Percentiles rank a stretch among this genome's conserved stretches.
Evolutionary conservation across 2,888 invertebrate species (phyloP).

Genomic region (Erebia ligea): DNA sequence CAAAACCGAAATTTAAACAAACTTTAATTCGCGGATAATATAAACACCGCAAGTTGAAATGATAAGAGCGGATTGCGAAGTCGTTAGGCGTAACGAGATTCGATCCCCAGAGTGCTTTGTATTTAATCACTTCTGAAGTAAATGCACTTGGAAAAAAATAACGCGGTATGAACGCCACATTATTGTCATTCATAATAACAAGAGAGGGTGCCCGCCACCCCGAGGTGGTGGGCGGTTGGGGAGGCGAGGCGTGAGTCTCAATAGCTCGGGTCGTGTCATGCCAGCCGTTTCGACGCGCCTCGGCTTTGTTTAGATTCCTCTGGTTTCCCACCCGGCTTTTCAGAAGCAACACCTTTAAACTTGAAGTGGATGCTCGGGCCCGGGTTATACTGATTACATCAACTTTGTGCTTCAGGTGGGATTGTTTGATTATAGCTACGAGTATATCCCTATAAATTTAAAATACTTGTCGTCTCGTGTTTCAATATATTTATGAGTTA

Average conservation of each 20-base stretch:
- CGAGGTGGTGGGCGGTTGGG: constrained; percentile 46
- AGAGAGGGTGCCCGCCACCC: constrained; percentile 39
- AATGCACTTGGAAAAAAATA: constrained; percentile 74
- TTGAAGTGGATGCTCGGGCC: constrained; percentile 40
- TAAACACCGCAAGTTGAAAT: constrained; percentile 71
- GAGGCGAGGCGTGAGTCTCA: constrained; percentile 54
- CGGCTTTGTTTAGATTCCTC: constrained; percentile 59
- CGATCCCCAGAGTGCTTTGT: constrained; percentile 67
- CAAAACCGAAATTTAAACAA: constrained; percentile 68
- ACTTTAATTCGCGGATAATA: constrained; percentile 76
- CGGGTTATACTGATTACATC: constrained; percentile 37
- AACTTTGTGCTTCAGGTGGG: constrained; percentile 30
- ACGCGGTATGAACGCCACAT: constrained; percentile 68
- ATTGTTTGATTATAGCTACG: constrained; percentile 16
- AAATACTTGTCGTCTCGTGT: too few species aligned
- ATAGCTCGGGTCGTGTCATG: constrained; percentile 70
- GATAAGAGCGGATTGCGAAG: constrained; percentile 68
- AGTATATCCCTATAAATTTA: neutral
- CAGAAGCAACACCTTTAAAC: constrained; percentile 45
- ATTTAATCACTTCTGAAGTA: constrained; percentile 78
- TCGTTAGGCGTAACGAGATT: constrained; percentile 67
- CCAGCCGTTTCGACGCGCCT: constrained; percentile 52
- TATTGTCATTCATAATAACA: constrained; percentile 82
- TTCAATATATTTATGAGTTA: too few species aligned
- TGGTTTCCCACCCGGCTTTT: constrained; percentile 48